phyloP scores from a whole-genome alignment of 1,140 invertebrate genomes.

The Conus betulinus region DNA sequence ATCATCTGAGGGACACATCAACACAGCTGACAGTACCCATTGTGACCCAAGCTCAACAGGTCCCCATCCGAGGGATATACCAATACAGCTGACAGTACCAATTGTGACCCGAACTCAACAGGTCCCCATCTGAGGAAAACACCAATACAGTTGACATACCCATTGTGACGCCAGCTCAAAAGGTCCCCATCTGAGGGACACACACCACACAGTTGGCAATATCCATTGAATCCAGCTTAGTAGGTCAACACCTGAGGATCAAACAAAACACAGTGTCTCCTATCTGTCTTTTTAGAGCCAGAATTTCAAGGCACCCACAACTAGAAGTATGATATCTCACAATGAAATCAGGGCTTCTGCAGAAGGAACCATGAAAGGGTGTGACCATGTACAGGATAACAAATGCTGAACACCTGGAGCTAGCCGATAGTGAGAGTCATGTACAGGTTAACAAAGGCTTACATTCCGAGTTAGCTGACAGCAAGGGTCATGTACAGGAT shows the following conservation, averaged over 20 bases:
- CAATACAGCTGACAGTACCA: constrained; percentile 75
- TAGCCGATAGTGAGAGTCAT: no score
- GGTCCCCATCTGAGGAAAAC: constrained; percentile 74
- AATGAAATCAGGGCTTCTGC: no score
- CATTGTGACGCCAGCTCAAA: constrained; percentile 84
- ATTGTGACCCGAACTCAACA: constrained; percentile 84
- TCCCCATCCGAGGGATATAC: constrained; percentile 75
- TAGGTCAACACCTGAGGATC: constrained; percentile 77
- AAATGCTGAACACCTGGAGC: no score
- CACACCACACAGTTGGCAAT: constrained; percentile 78
- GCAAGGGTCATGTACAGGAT: no score
- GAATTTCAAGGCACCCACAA: no score
- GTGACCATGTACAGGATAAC: no score
- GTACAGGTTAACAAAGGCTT: no score
- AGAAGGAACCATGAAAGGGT: no score
- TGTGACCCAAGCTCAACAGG: constrained; percentile 83
- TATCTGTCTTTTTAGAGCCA: no score
- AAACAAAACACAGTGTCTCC: no score
- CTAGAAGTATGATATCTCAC: no score
- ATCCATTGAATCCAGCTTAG: constrained; percentile 84
- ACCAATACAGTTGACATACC: constrained; percentile 78
- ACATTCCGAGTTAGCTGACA: no score
- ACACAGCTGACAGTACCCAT: constrained; percentile 80
- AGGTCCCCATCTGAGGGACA: constrained; percentile 77
- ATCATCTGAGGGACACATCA: constrained; percentile 58